Evolutionary conservation across 2,797 vertebrate genomes (phyloP), one percentile per base, ranked within the genome.

Genomic region (Channallabes apus): DNA sequence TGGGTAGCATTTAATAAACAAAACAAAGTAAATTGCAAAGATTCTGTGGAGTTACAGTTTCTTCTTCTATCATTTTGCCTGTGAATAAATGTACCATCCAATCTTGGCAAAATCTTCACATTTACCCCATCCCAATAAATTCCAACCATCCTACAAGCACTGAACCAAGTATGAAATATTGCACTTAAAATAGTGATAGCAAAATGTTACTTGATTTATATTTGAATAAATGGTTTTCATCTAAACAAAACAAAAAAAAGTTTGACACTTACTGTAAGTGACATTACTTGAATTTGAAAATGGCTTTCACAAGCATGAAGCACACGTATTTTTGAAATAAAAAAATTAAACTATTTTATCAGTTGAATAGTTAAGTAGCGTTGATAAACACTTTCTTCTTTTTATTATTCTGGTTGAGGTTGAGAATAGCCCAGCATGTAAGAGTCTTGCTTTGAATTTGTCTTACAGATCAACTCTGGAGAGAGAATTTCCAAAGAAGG

Each of bases 211-310:
- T 38, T 73, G 41, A 46, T 72, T 71, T 24, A 12, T 12, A 46
- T 73, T 51, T 73, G n/a, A 27, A 72, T n/a, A 51, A 8, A 54
- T 54, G 1, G 17, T 73, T 75, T 75, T 15, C 15, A 15, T 54
- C 7, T 54, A 27, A 18, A 51, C 41, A 73, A 75, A 56, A 2
- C 1, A 46, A 54, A 12, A 24, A n/a, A 2, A 27, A 7, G 0
- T 27, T 18, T 75, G 17, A 20, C 18, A 76, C 1, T 76, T 76
- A n/a, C n/a, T n/a, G n/a, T n/a, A 8, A 27, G 18, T 18, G 38
- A 72, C 41, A 17, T 59, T 17, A 59, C 58, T n/a, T 58, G 22
- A 61, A 78, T 35, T 78, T 78, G 75, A 32, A 78, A 59, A 38
- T 62, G 32, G 20, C 12, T 38, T 59, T 32, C 17, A 1, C 22